Evolutionary conservation across 2,888 invertebrate species (phyloP), one percentile per base, ranked within the genome.

Genomic region (Habroteleia sp.): DNA sequence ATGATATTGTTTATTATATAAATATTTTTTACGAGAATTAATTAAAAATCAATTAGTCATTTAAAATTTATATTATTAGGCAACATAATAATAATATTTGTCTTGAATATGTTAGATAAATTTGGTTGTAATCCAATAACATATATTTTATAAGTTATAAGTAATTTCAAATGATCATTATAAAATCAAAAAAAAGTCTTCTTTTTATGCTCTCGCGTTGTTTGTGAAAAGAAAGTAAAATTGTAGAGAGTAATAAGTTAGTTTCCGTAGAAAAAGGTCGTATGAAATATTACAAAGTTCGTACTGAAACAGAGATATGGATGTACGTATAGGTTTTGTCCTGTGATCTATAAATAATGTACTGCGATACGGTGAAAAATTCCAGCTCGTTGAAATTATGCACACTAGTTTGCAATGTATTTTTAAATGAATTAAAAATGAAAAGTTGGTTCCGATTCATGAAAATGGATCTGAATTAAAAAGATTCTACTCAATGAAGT

Each of bases 291-390:
- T 35, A 39, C 52, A 27, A 39, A n/a, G 31, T 11, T 16, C 13
- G 23, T 10, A 17, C 42, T 16, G 54, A 63, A 52, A 10, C 33
- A 23, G 50, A 63, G 48, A 42, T 58, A 50, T 10, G 48, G 33
- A 27, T 29, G 42, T 35, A 52, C 60, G 27, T 60, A 50, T 60
- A 44, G 69, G 44, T 69, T 44, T 60, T 60, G 27, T 35, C 4
- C 58, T 11, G 52, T 42, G 10, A 69, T 60, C 44, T 60, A 52
- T 69, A 69, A 69, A 69, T 60, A 69, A 60, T 44, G 60, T 6
- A 37, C 35, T 37, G 44, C 6, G 69, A 60, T 60, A 69, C 25
- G 37, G 25, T 29, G 60, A 37, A 52, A 60, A 69, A 52, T 52
- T 25, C 23, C 37, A 58, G 33, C 29, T 2, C 17, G 13, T 1